Percentiles rank a stretch among this genome's conserved stretches.
phyloP scores from a whole-genome alignment of 2,797 vertebrate species.

The Hydrophis major region DNA sequence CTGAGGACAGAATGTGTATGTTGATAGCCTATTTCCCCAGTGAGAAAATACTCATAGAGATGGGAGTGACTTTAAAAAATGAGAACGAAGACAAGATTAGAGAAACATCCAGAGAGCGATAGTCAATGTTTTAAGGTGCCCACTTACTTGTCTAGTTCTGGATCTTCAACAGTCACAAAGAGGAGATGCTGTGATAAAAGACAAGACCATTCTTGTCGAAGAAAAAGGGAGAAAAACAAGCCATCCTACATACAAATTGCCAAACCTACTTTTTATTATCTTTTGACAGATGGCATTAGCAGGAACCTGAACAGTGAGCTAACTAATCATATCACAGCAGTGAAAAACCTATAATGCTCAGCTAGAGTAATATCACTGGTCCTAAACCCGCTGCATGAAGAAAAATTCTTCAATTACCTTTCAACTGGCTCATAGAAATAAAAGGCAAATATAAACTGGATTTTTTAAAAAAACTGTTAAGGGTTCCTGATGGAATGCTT shows the following conservation, averaged over 20 bases:
- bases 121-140: neutral
- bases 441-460: neutral
- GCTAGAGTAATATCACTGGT: neutral
- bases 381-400: neutral
- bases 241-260: neutral
- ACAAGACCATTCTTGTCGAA: accelerated
- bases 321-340: neutral
- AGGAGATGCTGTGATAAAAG: neutral
- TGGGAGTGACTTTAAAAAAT: neutral
- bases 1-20: neutral
- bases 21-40: neutral
- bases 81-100: neutral
- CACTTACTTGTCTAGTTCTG: neutral
- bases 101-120: neutral
- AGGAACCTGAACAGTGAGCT: neutral
- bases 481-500: neutral
- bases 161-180: neutral
- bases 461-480: neutral
- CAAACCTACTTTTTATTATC: neutral
- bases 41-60: neutral
- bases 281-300: conserved; percentile 16
- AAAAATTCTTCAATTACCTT: neutral
- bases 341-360: neutral
- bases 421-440: neutral
- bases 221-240: neutral